Conservation (phyloP, 2,797 vertebrate genomes). For the Lophotriccus pileatus region DNA sequence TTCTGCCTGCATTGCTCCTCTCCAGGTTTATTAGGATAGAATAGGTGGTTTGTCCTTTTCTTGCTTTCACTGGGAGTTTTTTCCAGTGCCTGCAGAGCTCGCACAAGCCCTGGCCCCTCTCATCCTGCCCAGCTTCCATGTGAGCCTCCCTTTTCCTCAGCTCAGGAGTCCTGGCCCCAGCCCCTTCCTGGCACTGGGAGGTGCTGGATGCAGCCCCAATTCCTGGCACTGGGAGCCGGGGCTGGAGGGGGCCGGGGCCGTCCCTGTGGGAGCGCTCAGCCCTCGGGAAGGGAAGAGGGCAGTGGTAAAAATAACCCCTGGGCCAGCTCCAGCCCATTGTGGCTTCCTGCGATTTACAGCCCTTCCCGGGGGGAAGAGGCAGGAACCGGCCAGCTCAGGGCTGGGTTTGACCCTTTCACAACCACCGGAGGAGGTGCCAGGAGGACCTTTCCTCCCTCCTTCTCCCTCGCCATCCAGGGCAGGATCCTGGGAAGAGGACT, state of each 20-base stretch:
- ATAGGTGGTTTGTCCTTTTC: background rate
- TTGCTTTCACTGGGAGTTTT: background rate
- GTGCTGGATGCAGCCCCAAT: background rate
- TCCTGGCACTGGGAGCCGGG: background rate
- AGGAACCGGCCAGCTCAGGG: background rate
- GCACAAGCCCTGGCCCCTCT: background rate
- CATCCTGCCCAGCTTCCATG: background rate
- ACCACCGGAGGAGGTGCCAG: background rate
- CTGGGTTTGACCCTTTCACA: slow-evolving; percentile 12
- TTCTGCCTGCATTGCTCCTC: background rate
- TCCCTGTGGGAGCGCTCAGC: background rate
- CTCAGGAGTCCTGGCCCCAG: background rate
- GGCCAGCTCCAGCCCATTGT: background rate
- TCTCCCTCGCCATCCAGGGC: fast-evolving
- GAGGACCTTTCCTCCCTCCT: background rate
- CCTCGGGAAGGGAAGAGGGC: slow-evolving; percentile 19
- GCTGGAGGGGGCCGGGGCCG: background rate
- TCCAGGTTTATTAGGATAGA: background rate
- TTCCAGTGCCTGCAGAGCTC: background rate
- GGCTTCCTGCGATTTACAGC: slow-evolving; percentile 70
- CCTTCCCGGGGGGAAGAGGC: slow-evolving; percentile 28
- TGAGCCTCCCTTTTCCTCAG: fast-evolving
- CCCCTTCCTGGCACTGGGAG: background rate
- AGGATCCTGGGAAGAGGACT: background rate
- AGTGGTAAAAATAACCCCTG: slow-evolving; percentile 55